Conservation (phyloP, 2,888 invertebrate species). For the Drosophila affinis region DNA sequence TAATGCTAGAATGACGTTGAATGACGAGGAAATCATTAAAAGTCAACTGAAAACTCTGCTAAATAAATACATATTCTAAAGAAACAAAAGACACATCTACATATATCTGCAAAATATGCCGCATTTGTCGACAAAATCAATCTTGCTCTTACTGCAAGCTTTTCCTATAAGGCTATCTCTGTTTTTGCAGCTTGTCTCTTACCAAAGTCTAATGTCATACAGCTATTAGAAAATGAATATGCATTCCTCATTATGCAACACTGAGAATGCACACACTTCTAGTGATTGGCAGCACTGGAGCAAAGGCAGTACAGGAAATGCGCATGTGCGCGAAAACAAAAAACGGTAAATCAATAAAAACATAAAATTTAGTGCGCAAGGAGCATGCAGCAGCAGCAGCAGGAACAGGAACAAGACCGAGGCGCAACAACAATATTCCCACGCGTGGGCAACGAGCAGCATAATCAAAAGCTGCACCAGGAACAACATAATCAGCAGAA, state of each 20-base stretch:
- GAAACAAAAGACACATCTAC: too few species aligned
- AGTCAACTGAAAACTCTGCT: too few species aligned
- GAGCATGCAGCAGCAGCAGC: constrained; percentile 57
- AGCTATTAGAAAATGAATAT: too few species aligned
- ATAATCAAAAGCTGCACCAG: constrained; percentile 1
- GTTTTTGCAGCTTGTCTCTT: too few species aligned
- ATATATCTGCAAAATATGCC: too few species aligned
- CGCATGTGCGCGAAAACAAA: constrained; percentile 52
- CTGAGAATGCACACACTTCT: constrained; percentile 2
- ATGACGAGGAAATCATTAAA: too few species aligned
- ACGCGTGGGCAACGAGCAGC: not conserved
- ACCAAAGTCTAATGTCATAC: too few species aligned
- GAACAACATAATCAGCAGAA: not conserved
- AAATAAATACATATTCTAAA: too few species aligned
- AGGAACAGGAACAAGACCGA: constrained; percentile 37
- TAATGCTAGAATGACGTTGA: too few species aligned
- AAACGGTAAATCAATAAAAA: constrained; percentile 74
- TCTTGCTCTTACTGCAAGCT: too few species aligned
- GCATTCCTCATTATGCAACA: constrained; percentile 1
- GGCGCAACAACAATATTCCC: constrained; percentile 35
- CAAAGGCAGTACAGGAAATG: not conserved
- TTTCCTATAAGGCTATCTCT: too few species aligned
- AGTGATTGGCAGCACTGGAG: not conserved
- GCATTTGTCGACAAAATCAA: too few species aligned
- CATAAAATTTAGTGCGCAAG: constrained; percentile 72